These are phyloP conservation scores for Mylabris sibirica DNA, from an alignment of 2,888 invertebrate species.

Conservation along the genomic window DNA sequence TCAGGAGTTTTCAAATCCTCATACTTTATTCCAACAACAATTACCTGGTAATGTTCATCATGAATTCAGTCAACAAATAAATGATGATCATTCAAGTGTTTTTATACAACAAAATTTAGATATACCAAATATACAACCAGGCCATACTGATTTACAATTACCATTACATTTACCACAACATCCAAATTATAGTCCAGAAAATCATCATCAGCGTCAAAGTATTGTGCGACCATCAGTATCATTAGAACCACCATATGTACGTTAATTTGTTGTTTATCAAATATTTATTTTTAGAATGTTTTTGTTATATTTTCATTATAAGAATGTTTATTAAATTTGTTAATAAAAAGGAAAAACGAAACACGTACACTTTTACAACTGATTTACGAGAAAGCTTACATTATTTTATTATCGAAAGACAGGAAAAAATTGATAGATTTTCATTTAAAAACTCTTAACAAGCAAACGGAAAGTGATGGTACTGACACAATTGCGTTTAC, in stretches of 20 bases:
- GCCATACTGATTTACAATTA: conserved; percentile 54
- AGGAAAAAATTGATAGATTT: neutral
- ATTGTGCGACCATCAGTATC: conserved; percentile 46
- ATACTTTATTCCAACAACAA: conserved; percentile 39
- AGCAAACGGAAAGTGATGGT: neutral
- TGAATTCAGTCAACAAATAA: conserved; percentile 24
- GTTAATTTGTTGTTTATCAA: neutral
- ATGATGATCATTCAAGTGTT: conserved; percentile 10
- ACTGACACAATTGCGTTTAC: neutral
- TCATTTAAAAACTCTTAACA: neutral
- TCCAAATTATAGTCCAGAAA: conserved; percentile 43
- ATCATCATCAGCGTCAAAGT: conserved; percentile 35
- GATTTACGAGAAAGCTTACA: neutral
- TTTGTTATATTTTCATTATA: conserved; percentile 4
- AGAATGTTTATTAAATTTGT: neutral
- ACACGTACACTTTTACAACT: neutral
- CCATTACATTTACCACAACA: conserved; percentile 55
- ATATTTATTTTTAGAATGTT: conserved; percentile 3
- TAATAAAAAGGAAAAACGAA: neutral
- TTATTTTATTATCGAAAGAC: neutral
- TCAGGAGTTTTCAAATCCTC: conserved; percentile 23
- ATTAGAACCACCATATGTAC: conserved; percentile 47
- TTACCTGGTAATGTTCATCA: conserved; percentile 36
- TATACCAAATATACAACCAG: conserved; percentile 49
- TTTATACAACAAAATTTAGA: conserved; percentile 12